phyloP scores from a whole-genome alignment of 2,888 invertebrate species.

The Protonemura montana region DNA sequence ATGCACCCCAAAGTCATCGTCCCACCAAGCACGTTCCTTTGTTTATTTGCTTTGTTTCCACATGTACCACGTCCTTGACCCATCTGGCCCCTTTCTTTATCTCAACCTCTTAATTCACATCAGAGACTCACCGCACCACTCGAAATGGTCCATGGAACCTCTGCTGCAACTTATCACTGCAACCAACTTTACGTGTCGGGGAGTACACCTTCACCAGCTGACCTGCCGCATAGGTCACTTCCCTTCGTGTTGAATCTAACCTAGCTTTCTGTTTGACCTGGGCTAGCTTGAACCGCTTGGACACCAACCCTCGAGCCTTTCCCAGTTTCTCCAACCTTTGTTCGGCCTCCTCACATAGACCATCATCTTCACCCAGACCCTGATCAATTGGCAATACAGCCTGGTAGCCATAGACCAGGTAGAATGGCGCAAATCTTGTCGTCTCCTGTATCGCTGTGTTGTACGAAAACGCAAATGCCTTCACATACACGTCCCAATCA shows the following conservation, averaged over 20 bases:
- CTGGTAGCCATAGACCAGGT: slow-evolving; percentile 18
- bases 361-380: background rate
- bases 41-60: no score
- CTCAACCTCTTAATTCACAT: slow-evolving; percentile 29
- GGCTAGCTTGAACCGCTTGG: background rate
- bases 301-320: background rate
- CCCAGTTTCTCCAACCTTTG: background rate
- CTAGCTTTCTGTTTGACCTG: background rate
- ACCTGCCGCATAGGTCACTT: background rate
- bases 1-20: no score
- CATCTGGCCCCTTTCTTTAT: background rate
- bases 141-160: background rate
- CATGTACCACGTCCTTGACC: slow-evolving; percentile 17
- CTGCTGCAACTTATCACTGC: background rate
- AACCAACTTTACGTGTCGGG: background rate
- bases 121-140: background rate
- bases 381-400: background rate
- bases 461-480: slow-evolving; percentile 48
- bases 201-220: slow-evolving; percentile 28
- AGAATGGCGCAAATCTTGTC: slow-evolving; percentile 48
- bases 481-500: slow-evolving; percentile 50
- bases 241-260: background rate
- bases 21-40: no score
- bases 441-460: slow-evolving; percentile 48
- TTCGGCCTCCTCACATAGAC: background rate